Conservation (phyloP, 2,113 vertebrate genomes). For the Oryzias javanicus region DNA sequence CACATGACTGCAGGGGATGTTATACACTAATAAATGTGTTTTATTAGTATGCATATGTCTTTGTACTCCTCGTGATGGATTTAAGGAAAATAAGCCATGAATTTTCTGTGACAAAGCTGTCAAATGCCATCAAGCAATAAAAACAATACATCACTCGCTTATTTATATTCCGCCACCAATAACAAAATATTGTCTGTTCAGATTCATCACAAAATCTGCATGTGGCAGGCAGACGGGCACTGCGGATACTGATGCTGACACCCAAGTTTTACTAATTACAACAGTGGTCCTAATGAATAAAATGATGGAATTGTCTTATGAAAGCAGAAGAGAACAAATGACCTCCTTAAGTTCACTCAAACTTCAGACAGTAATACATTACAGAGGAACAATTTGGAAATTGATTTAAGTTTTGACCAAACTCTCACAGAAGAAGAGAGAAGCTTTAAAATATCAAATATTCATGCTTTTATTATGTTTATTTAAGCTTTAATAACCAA, state of each 20-base stretch:
- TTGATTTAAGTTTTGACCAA: no score
- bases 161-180: constrained; percentile 70
- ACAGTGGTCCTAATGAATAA: constrained; percentile 38
- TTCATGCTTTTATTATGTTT: no score
- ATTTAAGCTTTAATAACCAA: no score
- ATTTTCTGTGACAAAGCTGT: constrained; percentile 72
- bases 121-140: constrained; percentile 73
- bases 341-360: constrained; percentile 25
- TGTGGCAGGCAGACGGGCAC: constrained; percentile 43
- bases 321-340: constrained; percentile 41
- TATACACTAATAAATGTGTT: constrained; percentile 78
- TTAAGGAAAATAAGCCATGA: constrained; percentile 69
- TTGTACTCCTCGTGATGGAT: constrained; percentile 76
- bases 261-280: constrained; percentile 54
- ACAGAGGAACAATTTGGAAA: constrained; percentile 3
- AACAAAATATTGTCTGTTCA: constrained; percentile 72
- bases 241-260: constrained; percentile 36
- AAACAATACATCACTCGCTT: constrained; percentile 75
- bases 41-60: constrained; percentile 81
- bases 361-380: constrained; percentile 19
- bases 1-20: constrained; percentile 78
- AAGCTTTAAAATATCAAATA: no score
- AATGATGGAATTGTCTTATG: constrained; percentile 46
- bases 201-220: constrained; percentile 76
- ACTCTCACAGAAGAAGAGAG: no score